A percentile compares a stretch with the other conserved stretches of the same genome.
Conservation (phyloP, 2,888 invertebrate genomes). For the Acrobeloides nanus region DNA sequence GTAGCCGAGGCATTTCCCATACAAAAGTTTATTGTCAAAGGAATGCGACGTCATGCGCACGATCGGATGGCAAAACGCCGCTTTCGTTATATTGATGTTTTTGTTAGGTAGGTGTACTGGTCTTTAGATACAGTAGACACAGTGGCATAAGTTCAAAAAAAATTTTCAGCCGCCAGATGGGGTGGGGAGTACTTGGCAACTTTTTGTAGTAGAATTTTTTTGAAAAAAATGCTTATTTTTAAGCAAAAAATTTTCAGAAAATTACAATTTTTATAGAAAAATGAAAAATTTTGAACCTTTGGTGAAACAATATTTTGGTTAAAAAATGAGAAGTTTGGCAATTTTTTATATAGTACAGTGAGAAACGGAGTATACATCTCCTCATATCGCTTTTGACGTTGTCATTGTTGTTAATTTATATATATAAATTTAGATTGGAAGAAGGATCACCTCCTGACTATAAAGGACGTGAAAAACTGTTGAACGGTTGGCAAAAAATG, state of each 20-base stretch:
- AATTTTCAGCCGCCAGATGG: background rate
- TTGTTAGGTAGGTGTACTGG: conserved; percentile 31
- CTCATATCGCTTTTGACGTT: no score
- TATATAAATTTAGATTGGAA: conserved; percentile 28
- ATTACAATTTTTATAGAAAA: no score
- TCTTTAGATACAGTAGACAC: background rate
- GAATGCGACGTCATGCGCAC: conserved; percentile 45
- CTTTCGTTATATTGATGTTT: conserved; percentile 48
- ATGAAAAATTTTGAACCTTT: no score
- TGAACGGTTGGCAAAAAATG: conserved; percentile 47
- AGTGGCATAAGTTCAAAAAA: background rate
- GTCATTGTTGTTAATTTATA: background rate
- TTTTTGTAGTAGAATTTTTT: no score
- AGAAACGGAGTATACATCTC: no score
- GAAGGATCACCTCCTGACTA: conserved; percentile 30
- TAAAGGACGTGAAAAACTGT: conserved; percentile 13
- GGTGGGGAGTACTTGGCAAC: no score
- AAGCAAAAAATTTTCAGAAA: no score
- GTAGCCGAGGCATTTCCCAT: conserved; percentile 49
- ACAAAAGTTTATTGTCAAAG: conserved; percentile 46
- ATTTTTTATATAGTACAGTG: no score
- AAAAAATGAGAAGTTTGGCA: no score
- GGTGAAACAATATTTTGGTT: no score
- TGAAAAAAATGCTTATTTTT: no score
- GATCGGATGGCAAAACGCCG: conserved; percentile 43